phyloP scores from a whole-genome alignment of 1,140 invertebrate species.

The Drosophila mauritiana region DNA sequence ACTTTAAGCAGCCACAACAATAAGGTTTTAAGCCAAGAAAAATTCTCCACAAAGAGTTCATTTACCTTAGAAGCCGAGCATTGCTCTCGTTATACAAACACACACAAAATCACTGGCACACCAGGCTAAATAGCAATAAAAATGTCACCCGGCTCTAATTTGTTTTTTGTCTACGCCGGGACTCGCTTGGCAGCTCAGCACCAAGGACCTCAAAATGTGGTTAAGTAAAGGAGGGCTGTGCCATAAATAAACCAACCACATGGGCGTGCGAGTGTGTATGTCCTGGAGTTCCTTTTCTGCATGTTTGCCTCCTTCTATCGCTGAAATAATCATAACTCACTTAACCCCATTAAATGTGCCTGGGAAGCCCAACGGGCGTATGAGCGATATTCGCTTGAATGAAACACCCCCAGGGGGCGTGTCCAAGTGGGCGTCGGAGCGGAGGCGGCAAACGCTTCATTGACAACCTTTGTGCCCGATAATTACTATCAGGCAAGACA shows the following conservation, averaged over 20 bases:
- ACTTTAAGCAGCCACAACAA: constrained; percentile 17
- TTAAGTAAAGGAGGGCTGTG: constrained; percentile 3
- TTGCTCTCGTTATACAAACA: constrained; percentile 29
- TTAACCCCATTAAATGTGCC: constrained; percentile 69
- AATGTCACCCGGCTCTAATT: constrained; percentile 76
- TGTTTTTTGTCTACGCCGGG: constrained; percentile 60
- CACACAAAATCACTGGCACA: constrained; percentile 27
- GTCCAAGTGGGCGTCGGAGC: constrained; percentile 58
- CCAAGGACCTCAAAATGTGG: constrained; percentile 41
- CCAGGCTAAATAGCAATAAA: constrained; percentile 70
- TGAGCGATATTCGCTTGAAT: constrained; percentile 32
- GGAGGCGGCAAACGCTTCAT: constrained; percentile 44
- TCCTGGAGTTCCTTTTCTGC: constrained; percentile 22
- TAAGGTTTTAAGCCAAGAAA: constrained; percentile 2
- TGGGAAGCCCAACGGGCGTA: constrained; percentile 36
- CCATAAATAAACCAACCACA: constrained; percentile 48
- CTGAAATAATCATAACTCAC: constrained; percentile 76
- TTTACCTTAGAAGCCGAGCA: constrained; percentile 51
- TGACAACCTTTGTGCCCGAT: constrained; percentile 56
- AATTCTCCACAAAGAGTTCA: constrained; percentile 44
- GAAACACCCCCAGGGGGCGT: constrained; percentile 40
- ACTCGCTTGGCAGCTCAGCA: constrained; percentile 26
- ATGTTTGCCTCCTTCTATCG: constrained; percentile 23
- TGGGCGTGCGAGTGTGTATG: constrained; percentile 3
- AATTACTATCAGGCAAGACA: constrained; percentile 58